These are phyloP conservation scores for Anastrepha obliqua DNA, from an alignment of 1,140 invertebrate species.

Conservation along the genomic window DNA sequence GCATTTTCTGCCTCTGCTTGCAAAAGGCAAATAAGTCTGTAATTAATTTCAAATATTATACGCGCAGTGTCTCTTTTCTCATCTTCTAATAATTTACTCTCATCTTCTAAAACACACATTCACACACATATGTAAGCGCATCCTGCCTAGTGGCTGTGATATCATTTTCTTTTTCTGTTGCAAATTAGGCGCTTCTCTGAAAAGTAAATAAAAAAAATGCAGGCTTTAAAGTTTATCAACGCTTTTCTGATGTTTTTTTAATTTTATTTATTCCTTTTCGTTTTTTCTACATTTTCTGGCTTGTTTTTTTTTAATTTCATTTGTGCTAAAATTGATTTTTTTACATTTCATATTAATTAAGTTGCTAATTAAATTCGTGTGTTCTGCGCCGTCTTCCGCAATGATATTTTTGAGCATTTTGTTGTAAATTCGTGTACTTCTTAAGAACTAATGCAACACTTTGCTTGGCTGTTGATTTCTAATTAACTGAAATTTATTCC, in stretches of 20 bases:
- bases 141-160: no score
- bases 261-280: not conserved
- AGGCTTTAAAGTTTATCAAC: not conserved
- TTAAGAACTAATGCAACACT: not conserved
- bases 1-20: not conserved
- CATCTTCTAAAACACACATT: no score
- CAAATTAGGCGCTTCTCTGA: not conserved
- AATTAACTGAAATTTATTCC: not conserved
- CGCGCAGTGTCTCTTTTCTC: no score
- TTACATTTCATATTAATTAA: constrained; percentile 25
- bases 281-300: not conserved
- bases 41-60: constrained; percentile 48
- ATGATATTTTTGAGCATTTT: not conserved
- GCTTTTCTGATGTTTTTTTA: no score
- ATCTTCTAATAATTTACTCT: no score
- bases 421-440: not conserved
- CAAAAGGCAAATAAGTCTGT: not conserved
- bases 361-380: not conserved
- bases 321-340: not conserved
- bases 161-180: no score
- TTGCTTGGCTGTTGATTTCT: not conserved
- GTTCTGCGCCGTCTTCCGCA: not conserved
- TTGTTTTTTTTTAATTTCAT: not conserved
- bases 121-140: no score
- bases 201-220: not conserved